Conservation (phyloP, 2,113 vertebrate genomes). For the Chelonoidis abingdonii region DNA sequence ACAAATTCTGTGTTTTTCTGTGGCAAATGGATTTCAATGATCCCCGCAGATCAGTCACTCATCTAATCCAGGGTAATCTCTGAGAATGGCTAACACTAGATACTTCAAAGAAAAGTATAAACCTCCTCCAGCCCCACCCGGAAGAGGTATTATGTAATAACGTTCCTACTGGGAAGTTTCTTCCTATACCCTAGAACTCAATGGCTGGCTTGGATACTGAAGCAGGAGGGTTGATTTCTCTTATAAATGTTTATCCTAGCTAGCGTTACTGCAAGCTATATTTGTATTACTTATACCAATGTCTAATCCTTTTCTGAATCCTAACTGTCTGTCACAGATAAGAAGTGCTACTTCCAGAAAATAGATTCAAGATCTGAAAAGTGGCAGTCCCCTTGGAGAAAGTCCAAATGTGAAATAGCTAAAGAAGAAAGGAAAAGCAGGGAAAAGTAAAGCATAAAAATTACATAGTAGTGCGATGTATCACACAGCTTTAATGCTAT, state of each 20-base stretch:
- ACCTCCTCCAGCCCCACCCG: not conserved
- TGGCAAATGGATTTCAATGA: too few relatives aligned
- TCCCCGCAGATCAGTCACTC: constrained; percentile 27
- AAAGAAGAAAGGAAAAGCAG: not conserved
- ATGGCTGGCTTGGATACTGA: constrained; percentile 36
- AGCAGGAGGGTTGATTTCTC: constrained; percentile 19
- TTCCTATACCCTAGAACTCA: constrained; percentile 39
- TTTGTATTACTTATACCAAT: not conserved
- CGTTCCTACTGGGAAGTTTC: constrained; percentile 10
- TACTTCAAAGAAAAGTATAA: constrained; percentile 59
- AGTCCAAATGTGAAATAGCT: not conserved
- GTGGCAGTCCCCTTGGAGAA: not conserved
- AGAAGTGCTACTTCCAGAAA: not conserved
- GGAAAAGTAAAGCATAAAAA: not conserved
- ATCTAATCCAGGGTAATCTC: constrained; percentile 51
- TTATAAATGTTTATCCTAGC: not conserved
- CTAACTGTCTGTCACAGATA: not conserved
- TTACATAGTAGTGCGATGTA: not conserved
- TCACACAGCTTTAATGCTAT: not conserved
- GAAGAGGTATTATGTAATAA: constrained; percentile 50
- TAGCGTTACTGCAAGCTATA: not conserved
- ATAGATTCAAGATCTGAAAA: not conserved
- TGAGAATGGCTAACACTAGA: constrained; percentile 55
- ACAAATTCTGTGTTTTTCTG: too few relatives aligned
- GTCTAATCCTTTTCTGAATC: rapidly evolving